A percentile compares a stretch with the other conserved stretches of the same genome.
phyloP scores from a whole-genome alignment of 1,140 invertebrate genomes.

The Ladona fulva region DNA sequence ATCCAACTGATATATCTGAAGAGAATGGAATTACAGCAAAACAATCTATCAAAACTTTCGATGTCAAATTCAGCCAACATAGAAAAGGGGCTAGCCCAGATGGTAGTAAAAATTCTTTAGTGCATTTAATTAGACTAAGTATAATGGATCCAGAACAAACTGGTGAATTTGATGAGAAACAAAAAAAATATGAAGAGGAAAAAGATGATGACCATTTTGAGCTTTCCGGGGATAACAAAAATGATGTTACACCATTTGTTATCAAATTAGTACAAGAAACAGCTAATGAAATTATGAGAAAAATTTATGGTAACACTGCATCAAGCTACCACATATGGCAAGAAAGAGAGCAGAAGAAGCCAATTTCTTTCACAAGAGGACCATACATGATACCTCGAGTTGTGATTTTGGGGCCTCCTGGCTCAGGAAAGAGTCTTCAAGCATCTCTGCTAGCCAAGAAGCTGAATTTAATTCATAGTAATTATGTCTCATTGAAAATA shows the following conservation, averaged over 20 bases:
- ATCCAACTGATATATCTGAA: neutral
- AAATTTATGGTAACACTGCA: neutral
- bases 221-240: neutral
- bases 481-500: neutral
- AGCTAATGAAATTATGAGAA: neutral
- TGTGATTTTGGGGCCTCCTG: neutral
- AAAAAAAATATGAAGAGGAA: neutral
- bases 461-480: neutral
- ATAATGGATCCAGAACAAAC: neutral
- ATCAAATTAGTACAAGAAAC: neutral
- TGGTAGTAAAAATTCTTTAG: neutral
- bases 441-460: neutral
- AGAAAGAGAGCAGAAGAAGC: neutral
- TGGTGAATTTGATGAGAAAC: neutral
- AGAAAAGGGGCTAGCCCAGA: neutral
- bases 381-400: neutral
- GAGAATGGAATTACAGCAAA: neutral
- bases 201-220: neutral
- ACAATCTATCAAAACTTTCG: neutral
- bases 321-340: neutral
- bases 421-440: neutral
- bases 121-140: neutral
- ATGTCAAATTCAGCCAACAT: neutral
- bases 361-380: neutral
- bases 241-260: neutral